Percentiles rank a stretch among this genome's conserved stretches.
Conservation (phyloP, 2,888 invertebrate species). For the Scaeva pyrastri region DNA sequence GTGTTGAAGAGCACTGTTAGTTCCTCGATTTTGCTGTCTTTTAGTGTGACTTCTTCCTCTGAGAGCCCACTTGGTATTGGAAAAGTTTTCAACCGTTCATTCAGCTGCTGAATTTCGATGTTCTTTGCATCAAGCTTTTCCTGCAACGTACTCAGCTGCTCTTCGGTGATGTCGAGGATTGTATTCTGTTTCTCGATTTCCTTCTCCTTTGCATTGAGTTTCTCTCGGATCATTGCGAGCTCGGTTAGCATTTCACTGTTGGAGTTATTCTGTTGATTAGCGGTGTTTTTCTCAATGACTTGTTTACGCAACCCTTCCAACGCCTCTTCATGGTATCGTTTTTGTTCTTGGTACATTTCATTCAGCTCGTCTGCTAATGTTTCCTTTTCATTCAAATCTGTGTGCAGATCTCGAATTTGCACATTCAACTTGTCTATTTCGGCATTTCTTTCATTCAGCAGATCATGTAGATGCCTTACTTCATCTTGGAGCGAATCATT, state of each 20-base stretch:
- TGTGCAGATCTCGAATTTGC: conserved; percentile 26
- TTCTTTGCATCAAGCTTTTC: conserved; percentile 84
- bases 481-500: conserved; percentile 13
- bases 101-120: conserved; percentile 84
- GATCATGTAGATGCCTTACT: neutral
- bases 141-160: conserved; percentile 80
- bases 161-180: conserved; percentile 56
- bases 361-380: conserved; percentile 44
- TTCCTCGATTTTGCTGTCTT: conserved; percentile 84
- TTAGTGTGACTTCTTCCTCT: conserved; percentile 48
- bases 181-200: conserved; percentile 61
- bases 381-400: conserved; percentile 60
- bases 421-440: conserved; percentile 18
- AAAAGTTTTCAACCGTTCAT: conserved; percentile 81
- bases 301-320: conserved; percentile 36
- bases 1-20: conserved; percentile 85
- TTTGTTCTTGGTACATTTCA: conserved; percentile 12
- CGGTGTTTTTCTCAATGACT: conserved; percentile 33
- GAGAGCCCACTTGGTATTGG: conserved; percentile 46
- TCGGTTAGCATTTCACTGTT: conserved; percentile 37
- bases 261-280: conserved; percentile 26
- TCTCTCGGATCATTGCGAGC: conserved; percentile 50
- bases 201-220: conserved; percentile 56
- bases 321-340: conserved; percentile 43
- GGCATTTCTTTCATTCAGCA: conserved; percentile 32